Evolutionary conservation across 2,113 vertebrate species (phyloP), one percentile per base, ranked within the genome.

Genomic region (Hoplias malabaricus): DNA sequence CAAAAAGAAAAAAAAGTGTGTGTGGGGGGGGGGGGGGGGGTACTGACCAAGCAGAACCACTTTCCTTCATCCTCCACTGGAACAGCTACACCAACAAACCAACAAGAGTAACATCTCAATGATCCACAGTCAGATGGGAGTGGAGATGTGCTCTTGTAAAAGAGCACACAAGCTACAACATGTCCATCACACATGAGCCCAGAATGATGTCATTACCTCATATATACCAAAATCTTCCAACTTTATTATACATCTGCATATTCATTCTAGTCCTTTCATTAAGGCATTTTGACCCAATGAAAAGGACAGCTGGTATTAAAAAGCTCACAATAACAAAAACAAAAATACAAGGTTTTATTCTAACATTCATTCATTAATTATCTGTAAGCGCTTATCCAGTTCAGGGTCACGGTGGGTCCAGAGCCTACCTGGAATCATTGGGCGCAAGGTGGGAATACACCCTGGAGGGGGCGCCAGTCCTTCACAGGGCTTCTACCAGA

Each of bases 51-150:
- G 10, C 6, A 48, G 33, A 10, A 43, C 43, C 9, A 14, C 38
- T 68, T 43, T 56, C 81, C 54, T 66, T 29, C 50, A 54, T 42
- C 23, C 57, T 48, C 50, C 21, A 6, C n/a, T 33, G 5, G 34
- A 83, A 69, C 65, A 77, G 56, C 72, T 79, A 74, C 36, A 83
- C 54, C 40, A 78, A 72, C 43, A 74, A 38, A 83, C 54, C 40
- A 78, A 72, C 43, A 68, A 29, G 2, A 11, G 43, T n/a, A 12
- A 33, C 6, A 34, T 62, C 10, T 29, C 25, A 27, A 59, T 19
- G n/a, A 50, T 4, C n/a, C 4, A 2, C 19, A 46, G 42, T 68
- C 80, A 83, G 69, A 83, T 73, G 65, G 69, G 53, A 75, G 40
- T n/a, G 29, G 7, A 62, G 34, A 16, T 65, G n/a, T 46, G 40